Percentiles rank a stretch among this genome's conserved stretches.
Conservation (phyloP, 2,888 invertebrate genomes). For the Cerastis leucographa region DNA sequence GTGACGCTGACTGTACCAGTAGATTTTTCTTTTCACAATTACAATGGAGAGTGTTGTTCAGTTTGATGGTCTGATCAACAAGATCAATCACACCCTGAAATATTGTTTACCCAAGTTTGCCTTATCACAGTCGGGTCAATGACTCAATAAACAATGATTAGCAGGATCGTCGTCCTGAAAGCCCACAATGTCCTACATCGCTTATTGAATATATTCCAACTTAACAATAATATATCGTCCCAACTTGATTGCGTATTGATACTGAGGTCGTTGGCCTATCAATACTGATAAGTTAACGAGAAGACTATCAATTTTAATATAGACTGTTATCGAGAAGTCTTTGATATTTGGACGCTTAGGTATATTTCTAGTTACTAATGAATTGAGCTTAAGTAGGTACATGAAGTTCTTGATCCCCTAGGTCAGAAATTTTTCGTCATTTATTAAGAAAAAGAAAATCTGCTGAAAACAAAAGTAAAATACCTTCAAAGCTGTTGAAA, state of each 20-base stretch:
- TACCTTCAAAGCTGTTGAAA: not conserved
- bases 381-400: not conserved
- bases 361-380: not conserved
- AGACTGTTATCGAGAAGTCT: not conserved
- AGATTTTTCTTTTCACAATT: too few relatives aligned
- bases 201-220: constrained; percentile 3
- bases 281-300: constrained; percentile 1
- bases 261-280: not conserved
- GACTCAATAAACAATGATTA: constrained; percentile 22
- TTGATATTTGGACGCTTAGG: not conserved
- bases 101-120: too few relatives aligned
- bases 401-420: not conserved
- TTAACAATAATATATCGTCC: constrained; percentile 16
- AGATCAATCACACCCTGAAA: not conserved
- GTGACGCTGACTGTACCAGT: too few relatives aligned
- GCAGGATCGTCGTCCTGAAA: constrained; percentile 9
- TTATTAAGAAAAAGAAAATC: not conserved
- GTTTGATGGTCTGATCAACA: not conserved
- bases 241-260: constrained; percentile 13
- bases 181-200: not conserved
- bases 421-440: too few relatives aligned
- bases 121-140: constrained; percentile 6
- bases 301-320: constrained; percentile 24
- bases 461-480: not conserved
- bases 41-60: too few relatives aligned